These are phyloP conservation scores for Artibeus lituratus DNA, from an alignment of 2,797 vertebrate species.

Conservation along the genomic window DNA sequence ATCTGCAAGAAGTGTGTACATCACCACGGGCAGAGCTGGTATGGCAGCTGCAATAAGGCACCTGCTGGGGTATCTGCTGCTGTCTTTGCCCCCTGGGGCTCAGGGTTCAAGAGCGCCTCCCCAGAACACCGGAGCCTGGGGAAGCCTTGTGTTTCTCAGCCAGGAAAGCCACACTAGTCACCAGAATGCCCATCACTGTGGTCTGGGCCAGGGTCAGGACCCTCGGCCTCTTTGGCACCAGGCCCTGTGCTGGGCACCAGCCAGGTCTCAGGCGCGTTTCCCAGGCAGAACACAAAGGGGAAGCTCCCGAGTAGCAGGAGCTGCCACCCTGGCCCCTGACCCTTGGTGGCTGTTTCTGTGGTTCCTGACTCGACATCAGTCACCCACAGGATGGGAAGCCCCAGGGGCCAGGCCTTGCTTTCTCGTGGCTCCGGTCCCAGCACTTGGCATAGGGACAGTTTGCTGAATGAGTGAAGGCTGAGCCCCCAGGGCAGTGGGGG, in stretches of 20 bases:
- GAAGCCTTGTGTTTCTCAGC: not conserved
- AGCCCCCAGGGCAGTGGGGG: not conserved
- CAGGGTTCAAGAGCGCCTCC: not conserved
- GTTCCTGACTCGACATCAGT: not conserved
- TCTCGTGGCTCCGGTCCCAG: not conserved
- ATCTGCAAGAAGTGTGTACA: fast-evolving
- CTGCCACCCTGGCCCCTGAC: not conserved
- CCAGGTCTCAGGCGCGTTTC: not conserved
- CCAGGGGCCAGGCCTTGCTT: not conserved
- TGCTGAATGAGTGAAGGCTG: not conserved
- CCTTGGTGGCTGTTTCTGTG: not conserved
- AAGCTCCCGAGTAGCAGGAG: not conserved
- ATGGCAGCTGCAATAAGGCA: not conserved
- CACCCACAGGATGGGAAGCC: not conserved
- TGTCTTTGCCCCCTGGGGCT: too few species aligned
- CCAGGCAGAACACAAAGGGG: not conserved
- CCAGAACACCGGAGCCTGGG: not conserved
- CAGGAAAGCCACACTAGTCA: not conserved
- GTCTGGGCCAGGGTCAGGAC: not conserved
- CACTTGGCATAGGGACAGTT: not conserved
- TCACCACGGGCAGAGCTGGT: not conserved
- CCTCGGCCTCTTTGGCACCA: not conserved
- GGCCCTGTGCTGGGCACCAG: fast-evolving
- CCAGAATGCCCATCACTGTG: fast-evolving
- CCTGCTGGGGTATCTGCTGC: not conserved